phyloP scores from a whole-genome alignment of 2,888 invertebrate species.

The Orgyia antiqua region DNA sequence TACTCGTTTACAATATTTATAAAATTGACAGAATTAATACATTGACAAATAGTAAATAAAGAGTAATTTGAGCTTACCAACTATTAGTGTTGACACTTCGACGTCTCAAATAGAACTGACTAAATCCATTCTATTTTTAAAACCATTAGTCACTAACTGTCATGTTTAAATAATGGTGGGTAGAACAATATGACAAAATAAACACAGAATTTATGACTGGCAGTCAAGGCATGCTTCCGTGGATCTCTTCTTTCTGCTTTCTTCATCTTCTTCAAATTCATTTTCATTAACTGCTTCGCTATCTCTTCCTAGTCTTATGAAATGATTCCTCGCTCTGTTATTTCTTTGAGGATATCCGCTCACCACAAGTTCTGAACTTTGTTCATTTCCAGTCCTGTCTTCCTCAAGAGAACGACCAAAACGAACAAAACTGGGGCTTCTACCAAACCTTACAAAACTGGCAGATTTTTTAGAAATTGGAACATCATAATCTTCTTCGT shows the following conservation, averaged over 20 bases:
- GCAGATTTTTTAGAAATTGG: conserved; percentile 49
- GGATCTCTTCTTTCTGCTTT: conserved; percentile 56
- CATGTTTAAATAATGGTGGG: conserved; percentile 12
- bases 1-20: conserved; percentile 6
- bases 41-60: conserved; percentile 10
- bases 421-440: conserved; percentile 68
- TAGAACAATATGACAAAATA: conserved; percentile 14
- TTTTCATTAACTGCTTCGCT: conserved; percentile 55
- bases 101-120: conserved; percentile 2
- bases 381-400: conserved; percentile 40
- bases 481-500: conserved; percentile 57
- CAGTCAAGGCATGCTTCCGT: conserved; percentile 50
- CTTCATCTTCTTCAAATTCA: conserved; percentile 39
- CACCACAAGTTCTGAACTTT: conserved; percentile 39
- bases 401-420: conserved; percentile 62
- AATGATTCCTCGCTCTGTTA: conserved; percentile 60
- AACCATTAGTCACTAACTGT: conserved; percentile 13
- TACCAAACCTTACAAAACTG: conserved; percentile 59
- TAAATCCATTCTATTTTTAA: conserved; percentile 8
- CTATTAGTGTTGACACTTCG: background rate
- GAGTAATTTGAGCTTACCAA: conserved; percentile 2
- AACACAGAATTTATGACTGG: conserved; percentile 48
- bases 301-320: conserved; percentile 63
- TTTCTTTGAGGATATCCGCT: conserved; percentile 58
- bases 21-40: conserved; percentile 21